These are phyloP conservation scores for Salvelinus fontinalis DNA, from an alignment of 2,113 vertebrate species.

Conservation along the genomic window DNA sequence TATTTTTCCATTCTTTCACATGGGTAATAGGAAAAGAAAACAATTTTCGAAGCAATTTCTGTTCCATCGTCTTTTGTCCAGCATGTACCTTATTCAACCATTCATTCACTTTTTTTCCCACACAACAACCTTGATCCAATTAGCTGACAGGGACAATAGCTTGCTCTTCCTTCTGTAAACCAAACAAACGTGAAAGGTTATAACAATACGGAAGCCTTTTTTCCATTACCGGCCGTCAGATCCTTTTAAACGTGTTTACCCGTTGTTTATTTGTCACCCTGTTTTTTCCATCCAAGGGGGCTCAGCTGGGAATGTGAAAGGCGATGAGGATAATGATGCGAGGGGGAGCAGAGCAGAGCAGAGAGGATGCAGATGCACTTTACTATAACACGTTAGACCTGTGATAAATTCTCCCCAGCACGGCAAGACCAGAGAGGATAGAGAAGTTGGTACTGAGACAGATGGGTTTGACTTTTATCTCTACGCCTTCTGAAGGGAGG, in stretches of 20 bases:
- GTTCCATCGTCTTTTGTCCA: constrained; percentile 50
- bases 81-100: constrained; percentile 56
- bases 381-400: constrained; percentile 35
- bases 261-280: constrained; percentile 47
- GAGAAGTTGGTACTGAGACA: constrained; percentile 50
- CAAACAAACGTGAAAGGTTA: constrained; percentile 20
- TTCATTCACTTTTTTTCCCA: constrained; percentile 62
- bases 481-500: constrained; percentile 36
- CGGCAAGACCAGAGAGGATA: constrained; percentile 13
- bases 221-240: constrained; percentile 59
- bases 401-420: constrained; percentile 57
- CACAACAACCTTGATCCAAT: constrained; percentile 70
- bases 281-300: constrained; percentile 35
- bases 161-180: constrained; percentile 54
- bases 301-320: constrained; percentile 61
- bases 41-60: constrained; percentile 63
- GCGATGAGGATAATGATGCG: constrained; percentile 61
- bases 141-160: constrained; percentile 60
- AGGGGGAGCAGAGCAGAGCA: constrained; percentile 37
- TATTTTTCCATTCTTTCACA: not conserved
- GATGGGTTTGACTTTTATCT: constrained; percentile 68
- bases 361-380: constrained; percentile 62
- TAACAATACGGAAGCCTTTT: constrained; percentile 57
- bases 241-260: constrained; percentile 71
- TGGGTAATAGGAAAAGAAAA: constrained; percentile 38